phyloP scores from a whole-genome alignment of 1,140 invertebrate species.

The Limonius californicus region DNA sequence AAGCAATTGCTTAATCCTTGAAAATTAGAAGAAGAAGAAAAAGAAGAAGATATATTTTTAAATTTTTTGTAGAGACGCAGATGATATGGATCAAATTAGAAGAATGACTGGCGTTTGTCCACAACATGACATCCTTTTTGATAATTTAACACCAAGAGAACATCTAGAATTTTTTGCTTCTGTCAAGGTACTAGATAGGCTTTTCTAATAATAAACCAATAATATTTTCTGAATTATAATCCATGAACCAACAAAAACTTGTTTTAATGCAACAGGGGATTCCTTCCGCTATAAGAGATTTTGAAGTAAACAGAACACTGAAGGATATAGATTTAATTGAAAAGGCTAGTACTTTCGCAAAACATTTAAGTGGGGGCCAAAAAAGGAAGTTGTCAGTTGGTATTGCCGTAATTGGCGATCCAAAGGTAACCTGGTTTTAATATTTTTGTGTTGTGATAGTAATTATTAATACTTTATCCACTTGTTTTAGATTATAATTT shows the following conservation, averaged over 20 bases:
- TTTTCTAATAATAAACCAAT: too few species aligned
- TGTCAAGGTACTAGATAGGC: slow-evolving; percentile 64
- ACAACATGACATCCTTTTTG: slow-evolving; percentile 89
- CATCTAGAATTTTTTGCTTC: slow-evolving; percentile 83
- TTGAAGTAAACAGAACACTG: slow-evolving; percentile 64
- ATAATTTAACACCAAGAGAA: slow-evolving; percentile 79
- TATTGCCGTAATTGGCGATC: slow-evolving; percentile 84
- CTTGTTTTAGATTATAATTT: slow-evolving; percentile 73
- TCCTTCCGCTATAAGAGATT: slow-evolving; percentile 53
- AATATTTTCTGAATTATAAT: too few species aligned
- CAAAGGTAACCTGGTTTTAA: slow-evolving; percentile 63
- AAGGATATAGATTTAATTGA: slow-evolving; percentile 69
- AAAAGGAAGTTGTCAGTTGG: slow-evolving; percentile 83
- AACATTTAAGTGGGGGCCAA: slow-evolving; percentile 80
- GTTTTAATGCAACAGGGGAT: slow-evolving; percentile 58
- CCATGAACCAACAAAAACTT: too few species aligned
- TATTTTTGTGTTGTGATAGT: too few species aligned
- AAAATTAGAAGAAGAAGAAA: too few species aligned
- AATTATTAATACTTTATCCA: too few species aligned
- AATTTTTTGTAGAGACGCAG: slow-evolving; percentile 55
- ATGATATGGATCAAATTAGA: slow-evolving; percentile 68
- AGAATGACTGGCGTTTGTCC: slow-evolving; percentile 86
- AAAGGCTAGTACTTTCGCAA: slow-evolving; percentile 66
- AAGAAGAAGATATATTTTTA: too few species aligned
- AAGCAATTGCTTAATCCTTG: too few species aligned